phyloP scores from a whole-genome alignment of 2,113 vertebrate species.

The Notarius quadriscutis region DNA sequence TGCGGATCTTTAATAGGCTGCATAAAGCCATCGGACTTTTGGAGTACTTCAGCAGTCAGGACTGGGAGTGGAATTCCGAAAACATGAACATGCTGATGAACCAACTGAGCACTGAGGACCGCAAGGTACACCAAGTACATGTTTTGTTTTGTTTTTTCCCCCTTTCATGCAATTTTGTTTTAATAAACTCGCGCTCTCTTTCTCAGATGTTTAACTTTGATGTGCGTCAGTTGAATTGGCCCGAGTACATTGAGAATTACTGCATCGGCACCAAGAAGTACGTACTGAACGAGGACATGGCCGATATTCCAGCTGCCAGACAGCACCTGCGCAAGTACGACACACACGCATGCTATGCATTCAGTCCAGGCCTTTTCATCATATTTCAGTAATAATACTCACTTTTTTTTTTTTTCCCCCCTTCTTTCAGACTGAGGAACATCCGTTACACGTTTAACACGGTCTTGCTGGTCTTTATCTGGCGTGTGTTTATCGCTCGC shows the following conservation, averaged over 20 bases:
- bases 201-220: conserved; percentile 91
- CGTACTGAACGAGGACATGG: conserved; percentile 94
- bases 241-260: conserved; percentile 93
- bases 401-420: background rate
- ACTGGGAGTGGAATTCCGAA: conserved; percentile 92
- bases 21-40: conserved; percentile 82
- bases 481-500: conserved; percentile 92
- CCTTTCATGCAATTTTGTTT: no score
- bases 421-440: conserved; percentile 82
- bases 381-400: no score
- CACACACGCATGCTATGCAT: no score
- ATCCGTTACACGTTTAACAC: conserved; percentile 92
- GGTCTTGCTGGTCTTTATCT: conserved; percentile 85
- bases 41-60: conserved; percentile 88
- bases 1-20: conserved; percentile 87
- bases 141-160: no score
- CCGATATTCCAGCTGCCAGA: conserved; percentile 87
- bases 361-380: background rate
- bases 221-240: conserved; percentile 90
- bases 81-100: conserved; percentile 89
- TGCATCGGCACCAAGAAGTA: conserved; percentile 94
- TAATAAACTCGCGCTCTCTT: background rate
- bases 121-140: conserved; percentile 71
- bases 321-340: conserved; percentile 89
- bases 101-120: conserved; percentile 85